Evolutionary conservation across 1,140 invertebrate species (phyloP), one percentile per base, ranked within the genome.

Genomic region (Drosophila dunni): DNA sequence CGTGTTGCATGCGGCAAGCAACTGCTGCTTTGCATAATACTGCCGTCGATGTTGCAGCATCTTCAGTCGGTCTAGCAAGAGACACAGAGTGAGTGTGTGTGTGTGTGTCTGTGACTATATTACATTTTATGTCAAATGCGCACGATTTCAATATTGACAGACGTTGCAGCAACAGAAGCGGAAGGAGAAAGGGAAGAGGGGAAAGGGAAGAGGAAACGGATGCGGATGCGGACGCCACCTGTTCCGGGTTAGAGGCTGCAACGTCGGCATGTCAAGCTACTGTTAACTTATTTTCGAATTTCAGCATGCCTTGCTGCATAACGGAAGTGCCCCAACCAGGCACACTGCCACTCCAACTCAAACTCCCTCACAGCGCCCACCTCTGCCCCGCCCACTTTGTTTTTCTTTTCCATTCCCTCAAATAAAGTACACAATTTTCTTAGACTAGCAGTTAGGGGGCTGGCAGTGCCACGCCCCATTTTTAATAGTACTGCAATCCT

Each of bases 41-140:
- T 64, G 42, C 46, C 44, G 24, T 8, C 36, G 65, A 50, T 69
- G 57, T 24, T 40, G 70, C 56, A 57, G 50, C 48, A 13, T 62
- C 40, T 69, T 61, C 4, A 61, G 48, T 24, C 70, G 68, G 70
- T 24, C 10, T 46, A 13, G n/a, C 6, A 11, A 42, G 11, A 42
- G 4, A 40, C 24, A 36, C 36, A 51, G 34, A 33, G 34, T 51
- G 5, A 60, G 50, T 44, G 44, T 53, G 45, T 60, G 76, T 60
- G 44, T 67, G 65, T 73, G 58, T 64, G 67, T 1, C 9, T 79
- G 79, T 73, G 70, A 88, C 79, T 88, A 88, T 88, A 88, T 88
- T 88, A 88, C 83, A 88, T 88, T 82, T 88, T 80, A 82, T 88
- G 83, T 88, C 83, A 88, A 88, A 72, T 75, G 83, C 83, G 83